Base-by-base conservation (phyloP, 2,888 invertebrate species). In the Watsonalla binaria region DNA sequence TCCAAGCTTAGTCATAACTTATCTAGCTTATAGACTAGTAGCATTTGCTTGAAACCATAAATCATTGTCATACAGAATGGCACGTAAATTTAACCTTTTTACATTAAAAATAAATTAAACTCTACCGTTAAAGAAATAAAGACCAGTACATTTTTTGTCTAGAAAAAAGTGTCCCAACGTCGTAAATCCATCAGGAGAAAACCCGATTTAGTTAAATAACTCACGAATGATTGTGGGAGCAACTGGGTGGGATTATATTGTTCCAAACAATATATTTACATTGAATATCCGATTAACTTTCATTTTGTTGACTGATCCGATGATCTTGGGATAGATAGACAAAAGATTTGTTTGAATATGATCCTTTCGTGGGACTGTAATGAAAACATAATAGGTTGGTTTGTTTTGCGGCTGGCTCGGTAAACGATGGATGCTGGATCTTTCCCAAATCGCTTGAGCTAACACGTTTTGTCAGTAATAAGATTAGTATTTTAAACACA, bases 221-320 rank as follows among this genome's bases (percentile, higher is more conserved):
- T 61, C 70, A 65, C 57, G 62, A 62, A 67, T 59, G 61, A 59
- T 61, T 61, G 58, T 57, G 47, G 53, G 52, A 59, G 61, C 75
- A 73, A 75, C 76, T 76, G 78, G 79, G 77, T 72, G 77, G 82
- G 80, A 83, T 85, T 81, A 65, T 49, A 61, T 71, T 61, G 52
- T 70, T 70, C 66, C 56, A 66, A 77, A 84, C 82, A 86, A 84
- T 78, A 79, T 74, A 70, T 77, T 81, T 78, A 83, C 80, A 81
- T 75, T 77, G 78, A 72, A 82, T 85, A 86, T 85, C 82, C 80
- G 83, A 84, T 86, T 86, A 86, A 72, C 78, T 80, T 76, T 72
- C 71, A 72, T 82, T 74, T 67, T 57, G 68, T 68, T 70, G 69
- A 73, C 69, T 74, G 72, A 74, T 68, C 72, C 72, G 68, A 72